These are phyloP conservation scores for Cassiopea andromeda DNA, from an alignment of 30 jellyfish, hydroid and myxozoan genomes.

Conservation along the genomic window DNA sequence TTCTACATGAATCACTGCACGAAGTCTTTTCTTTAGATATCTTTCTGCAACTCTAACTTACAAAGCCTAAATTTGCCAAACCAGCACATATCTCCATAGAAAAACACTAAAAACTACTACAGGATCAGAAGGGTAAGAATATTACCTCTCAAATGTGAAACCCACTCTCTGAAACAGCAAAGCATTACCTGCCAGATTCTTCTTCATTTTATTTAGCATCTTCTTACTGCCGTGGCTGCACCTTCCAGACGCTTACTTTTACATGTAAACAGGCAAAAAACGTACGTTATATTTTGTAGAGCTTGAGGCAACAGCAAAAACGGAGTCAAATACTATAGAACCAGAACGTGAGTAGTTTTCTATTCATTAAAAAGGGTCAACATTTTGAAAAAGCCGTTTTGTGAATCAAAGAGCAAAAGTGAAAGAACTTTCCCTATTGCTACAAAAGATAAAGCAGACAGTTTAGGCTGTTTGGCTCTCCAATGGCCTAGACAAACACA, in stretches of 20 bases:
- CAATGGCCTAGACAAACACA: too few relatives aligned
- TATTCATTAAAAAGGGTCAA: background rate
- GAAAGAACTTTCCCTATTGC: too few relatives aligned
- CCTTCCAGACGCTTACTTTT: background rate
- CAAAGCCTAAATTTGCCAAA: too few relatives aligned
- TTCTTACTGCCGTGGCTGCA: background rate
- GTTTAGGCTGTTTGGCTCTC: too few relatives aligned
- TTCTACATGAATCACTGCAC: background rate
- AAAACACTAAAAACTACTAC: background rate
- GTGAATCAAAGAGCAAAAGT: too few relatives aligned
- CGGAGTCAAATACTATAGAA: background rate
- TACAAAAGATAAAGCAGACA: too few relatives aligned
- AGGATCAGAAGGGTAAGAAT: background rate
- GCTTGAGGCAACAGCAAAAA: background rate
- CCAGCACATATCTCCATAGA: too few relatives aligned
- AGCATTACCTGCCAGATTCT: background rate
- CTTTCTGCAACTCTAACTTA: background rate
- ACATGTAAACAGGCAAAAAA: background rate
- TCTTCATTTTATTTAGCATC: background rate
- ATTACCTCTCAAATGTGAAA: background rate
- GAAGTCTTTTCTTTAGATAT: background rate
- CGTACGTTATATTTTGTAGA: background rate
- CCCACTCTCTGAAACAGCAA: background rate
- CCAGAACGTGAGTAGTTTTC: constrained; percentile 4
- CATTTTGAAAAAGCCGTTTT: too few relatives aligned